phyloP scores from a whole-genome alignment of 2,797 vertebrate species.

The Falco biarmicus region DNA sequence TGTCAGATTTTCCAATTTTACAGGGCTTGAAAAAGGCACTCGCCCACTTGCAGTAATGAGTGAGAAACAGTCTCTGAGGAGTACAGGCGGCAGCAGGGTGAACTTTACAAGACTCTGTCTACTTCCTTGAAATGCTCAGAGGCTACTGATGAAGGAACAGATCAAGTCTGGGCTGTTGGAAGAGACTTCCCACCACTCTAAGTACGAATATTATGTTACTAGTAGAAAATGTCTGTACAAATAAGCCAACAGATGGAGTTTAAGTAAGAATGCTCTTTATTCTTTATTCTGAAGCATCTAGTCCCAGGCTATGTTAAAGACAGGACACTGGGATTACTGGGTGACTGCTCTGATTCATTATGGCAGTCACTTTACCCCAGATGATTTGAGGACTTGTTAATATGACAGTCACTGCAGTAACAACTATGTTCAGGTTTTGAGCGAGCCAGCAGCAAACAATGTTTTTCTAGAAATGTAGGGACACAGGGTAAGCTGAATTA shows the following conservation, averaged over 20 bases:
- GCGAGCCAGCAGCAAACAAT: background rate
- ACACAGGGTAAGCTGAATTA: background rate
- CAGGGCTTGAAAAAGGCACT: constrained; percentile 68
- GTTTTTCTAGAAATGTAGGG: background rate
- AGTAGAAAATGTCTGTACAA: constrained; percentile 48
- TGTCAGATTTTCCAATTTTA: constrained; percentile 62
- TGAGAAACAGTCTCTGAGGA: constrained; percentile 52
- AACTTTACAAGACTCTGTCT: constrained; percentile 46
- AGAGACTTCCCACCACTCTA: constrained; percentile 27
- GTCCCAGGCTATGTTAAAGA: background rate
- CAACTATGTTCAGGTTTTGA: background rate
- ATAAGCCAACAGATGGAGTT: constrained; percentile 16
- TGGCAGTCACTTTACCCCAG: background rate
- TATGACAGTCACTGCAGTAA: background rate
- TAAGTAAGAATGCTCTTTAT: background rate
- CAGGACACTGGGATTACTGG: background rate
- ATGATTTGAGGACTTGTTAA: background rate
- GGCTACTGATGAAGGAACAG: constrained; percentile 46
- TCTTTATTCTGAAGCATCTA: background rate
- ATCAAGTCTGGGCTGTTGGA: constrained; percentile 25
- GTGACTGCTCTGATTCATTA: background rate
- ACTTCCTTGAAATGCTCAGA: constrained; percentile 48
- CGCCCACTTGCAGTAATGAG: constrained; percentile 64
- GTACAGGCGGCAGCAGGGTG: constrained; percentile 18
- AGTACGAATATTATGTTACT: constrained; percentile 21